Evolutionary conservation across 1,140 invertebrate species (phyloP), one percentile per base, ranked within the genome.

Genomic region (Tetranychus urticae): DNA sequence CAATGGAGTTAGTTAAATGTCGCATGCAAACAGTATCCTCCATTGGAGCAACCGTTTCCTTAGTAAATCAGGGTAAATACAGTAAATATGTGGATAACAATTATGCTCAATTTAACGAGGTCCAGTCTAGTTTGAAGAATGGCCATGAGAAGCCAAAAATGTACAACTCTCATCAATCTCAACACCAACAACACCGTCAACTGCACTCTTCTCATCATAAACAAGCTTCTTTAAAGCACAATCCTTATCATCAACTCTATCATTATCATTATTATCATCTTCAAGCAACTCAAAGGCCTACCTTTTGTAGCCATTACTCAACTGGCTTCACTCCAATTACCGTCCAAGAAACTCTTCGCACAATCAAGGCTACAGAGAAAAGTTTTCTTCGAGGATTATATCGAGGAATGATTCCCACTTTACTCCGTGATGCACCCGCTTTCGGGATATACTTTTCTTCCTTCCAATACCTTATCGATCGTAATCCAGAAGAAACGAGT

Each of bases 1-100:
- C 88, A 0, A 83, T 92, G 67, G 90, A 94, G 69, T 73, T 93
- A 50, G 81, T 84, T 0, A 94, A 94, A 71, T 86, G 85, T 0
- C 75, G 85, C 39, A 74, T 89, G 61, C 89, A 93, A 69, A 67
- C 79, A 33, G 8, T 6, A 14, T 45, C 42, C 12, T 45, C 57
- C 10, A 31, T 34, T 23, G 72, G 75, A 64, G 70, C 63, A 74
- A 72, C 57, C 75, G 78, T 48, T 79, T 82, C 0, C 48, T 80
- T 1, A 71, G 83, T 36, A 12, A 87, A 84, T 65, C 69, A 86
- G 0, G 69, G 73, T 39, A 69, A 80, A 60, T 80, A 88, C 35
- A 74, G 81, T 55, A 62, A 65, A 34, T 73, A 69, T 2, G 13
- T 50, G 39, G 1, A 42, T 42, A 42, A 5, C 39, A 5, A 42